Evolutionary conservation across 2,888 invertebrate species (phyloP).

Genomic region (Chironomus tentans): DNA sequence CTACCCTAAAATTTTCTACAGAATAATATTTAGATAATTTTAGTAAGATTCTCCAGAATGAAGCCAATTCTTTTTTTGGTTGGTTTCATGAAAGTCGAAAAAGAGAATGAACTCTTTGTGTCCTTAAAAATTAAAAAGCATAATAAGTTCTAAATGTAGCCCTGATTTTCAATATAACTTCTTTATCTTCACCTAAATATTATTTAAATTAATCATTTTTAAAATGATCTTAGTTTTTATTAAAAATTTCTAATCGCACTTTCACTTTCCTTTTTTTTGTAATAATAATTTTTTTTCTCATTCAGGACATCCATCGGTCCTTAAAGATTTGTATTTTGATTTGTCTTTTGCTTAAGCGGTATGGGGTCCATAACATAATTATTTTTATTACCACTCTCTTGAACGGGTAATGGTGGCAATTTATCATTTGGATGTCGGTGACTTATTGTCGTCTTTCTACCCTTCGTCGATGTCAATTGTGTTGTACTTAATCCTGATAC

Average conservation of each 20-base stretch:
- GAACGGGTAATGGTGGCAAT: conserved; percentile 56
- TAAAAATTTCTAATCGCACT: background rate
- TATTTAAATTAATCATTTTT: background rate
- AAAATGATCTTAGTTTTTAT: background rate
- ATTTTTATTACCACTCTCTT: conserved; percentile 49
- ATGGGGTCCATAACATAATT: conserved; percentile 52
- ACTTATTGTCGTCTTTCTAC: conserved; percentile 48
- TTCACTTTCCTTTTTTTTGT: too few species aligned
- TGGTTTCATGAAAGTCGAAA: background rate
- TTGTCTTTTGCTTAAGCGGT: conserved; percentile 21
- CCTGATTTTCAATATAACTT: conserved; percentile 1
- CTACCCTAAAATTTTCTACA: too few species aligned
- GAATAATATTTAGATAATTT: too few species aligned
- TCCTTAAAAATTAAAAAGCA: background rate
- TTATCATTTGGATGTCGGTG: conserved; percentile 71
- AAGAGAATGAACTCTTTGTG: background rate
- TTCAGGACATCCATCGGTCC: background rate
- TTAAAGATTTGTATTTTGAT: conserved; percentile 16
- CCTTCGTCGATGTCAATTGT: conserved; percentile 46
- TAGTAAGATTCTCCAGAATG: too few species aligned
- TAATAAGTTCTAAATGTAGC: conserved; percentile 5
- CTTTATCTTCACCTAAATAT: too few species aligned
- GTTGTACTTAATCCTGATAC: conserved; percentile 55
- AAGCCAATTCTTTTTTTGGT: too few species aligned
- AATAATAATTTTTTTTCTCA: too few species aligned